phyloP scores from a whole-genome alignment of 1,140 invertebrate genomes.

The Lepeophtheirus salmonis region DNA sequence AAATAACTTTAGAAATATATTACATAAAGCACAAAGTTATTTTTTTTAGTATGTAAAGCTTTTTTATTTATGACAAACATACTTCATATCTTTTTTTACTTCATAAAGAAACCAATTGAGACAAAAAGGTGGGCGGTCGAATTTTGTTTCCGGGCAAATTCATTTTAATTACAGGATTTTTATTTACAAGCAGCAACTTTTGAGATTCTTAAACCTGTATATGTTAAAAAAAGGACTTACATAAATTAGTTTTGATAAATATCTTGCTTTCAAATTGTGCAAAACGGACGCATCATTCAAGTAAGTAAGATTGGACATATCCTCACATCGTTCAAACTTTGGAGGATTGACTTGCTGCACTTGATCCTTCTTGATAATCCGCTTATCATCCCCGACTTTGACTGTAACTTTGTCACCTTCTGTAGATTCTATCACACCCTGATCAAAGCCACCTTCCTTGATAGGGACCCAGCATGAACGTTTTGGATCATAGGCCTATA shows the following conservation, averaged over 20 bases:
- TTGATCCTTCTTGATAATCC: constrained; percentile 31
- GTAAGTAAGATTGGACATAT: constrained; percentile 46
- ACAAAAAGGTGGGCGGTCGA: too few species aligned
- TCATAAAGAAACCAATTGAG: too few species aligned
- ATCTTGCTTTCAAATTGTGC: constrained; percentile 39
- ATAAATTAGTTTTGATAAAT: constrained; percentile 35
- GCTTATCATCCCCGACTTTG: constrained; percentile 14
- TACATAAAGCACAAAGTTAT: too few species aligned
- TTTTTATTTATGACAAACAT: too few species aligned
- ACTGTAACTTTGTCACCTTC: constrained; percentile 76
- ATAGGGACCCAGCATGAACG: constrained; percentile 97
- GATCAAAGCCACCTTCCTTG: constrained; percentile 87
- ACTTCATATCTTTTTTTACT: too few species aligned
- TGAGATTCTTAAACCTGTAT: too few species aligned
- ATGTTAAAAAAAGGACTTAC: too few species aligned
- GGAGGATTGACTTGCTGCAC: constrained; percentile 37
- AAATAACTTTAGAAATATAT: too few species aligned
- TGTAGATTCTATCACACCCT: constrained; percentile 91
- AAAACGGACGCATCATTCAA: constrained; percentile 41
- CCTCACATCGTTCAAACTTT: constrained; percentile 40
- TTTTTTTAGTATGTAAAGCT: too few species aligned
- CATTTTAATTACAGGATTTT: too few species aligned
- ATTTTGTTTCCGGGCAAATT: too few species aligned
- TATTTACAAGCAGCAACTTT: too few species aligned
- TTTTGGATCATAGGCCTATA: constrained; percentile 94